A percentile compares a stretch with the other conserved stretches of the same genome.
phyloP scores from a whole-genome alignment of 2,797 vertebrate species.

The Phrynocephalus forsythii region DNA sequence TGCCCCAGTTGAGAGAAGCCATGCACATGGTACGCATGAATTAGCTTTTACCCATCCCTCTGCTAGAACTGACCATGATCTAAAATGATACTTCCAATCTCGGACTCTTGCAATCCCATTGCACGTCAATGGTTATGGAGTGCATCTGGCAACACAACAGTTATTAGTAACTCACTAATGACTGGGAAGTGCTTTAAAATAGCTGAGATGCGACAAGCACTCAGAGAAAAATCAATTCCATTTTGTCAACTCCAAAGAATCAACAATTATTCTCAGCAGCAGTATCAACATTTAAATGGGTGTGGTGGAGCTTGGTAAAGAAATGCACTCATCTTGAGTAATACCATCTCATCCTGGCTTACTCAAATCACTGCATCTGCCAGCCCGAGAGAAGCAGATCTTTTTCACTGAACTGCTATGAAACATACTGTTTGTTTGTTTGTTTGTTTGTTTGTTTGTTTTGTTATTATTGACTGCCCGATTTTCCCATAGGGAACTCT shows the following conservation, averaged over 20 bases:
- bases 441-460: too few species aligned
- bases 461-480: too few species aligned
- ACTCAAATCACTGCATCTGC: not conserved
- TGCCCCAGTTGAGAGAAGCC: not conserved
- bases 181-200: conserved; percentile 21
- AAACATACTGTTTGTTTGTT: not conserved
- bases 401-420: not conserved
- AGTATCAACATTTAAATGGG: not conserved
- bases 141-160: not conserved
- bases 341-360: not conserved
- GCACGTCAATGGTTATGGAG: conserved; percentile 9
- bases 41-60: not conserved
- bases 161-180: conserved; percentile 12
- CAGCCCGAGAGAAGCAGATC: not conserved
- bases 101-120: not conserved
- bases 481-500: too few species aligned
- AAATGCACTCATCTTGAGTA: not conserved
- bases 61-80: not conserved
- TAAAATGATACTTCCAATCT: not conserved
- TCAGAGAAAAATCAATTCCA: conserved; percentile 16
- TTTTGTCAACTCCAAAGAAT: not conserved
- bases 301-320: not conserved
- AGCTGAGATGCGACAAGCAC: not conserved
- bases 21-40: not conserved
- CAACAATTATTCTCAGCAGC: not conserved